Percentiles rank a stretch among this genome's conserved stretches.
These are phyloP conservation scores for Hystrix cristata DNA, from an alignment of 2,113 vertebrate species.

Conservation along the genomic window DNA sequence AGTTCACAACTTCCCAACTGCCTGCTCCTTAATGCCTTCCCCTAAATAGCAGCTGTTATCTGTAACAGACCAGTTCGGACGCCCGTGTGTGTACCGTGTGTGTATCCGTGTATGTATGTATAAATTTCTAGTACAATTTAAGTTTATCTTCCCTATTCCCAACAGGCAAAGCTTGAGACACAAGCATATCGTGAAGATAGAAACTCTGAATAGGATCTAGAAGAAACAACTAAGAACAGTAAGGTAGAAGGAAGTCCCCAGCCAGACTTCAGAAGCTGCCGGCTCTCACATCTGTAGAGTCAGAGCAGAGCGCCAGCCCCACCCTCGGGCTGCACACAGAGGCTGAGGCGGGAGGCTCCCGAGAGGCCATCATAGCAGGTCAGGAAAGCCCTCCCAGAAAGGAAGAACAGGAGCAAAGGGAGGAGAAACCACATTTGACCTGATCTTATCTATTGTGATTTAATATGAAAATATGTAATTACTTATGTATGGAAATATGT, in stretches of 20 bases:
- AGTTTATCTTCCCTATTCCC: conserved; percentile 12
- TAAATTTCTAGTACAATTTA: background rate
- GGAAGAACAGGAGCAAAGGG: background rate
- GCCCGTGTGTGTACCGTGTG: background rate
- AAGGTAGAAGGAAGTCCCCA: background rate
- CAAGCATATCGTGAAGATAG: background rate
- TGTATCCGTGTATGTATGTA: background rate
- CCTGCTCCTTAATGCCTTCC: background rate
- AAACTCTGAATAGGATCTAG: conserved; percentile 2
- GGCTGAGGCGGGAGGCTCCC: background rate
- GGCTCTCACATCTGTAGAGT: background rate
- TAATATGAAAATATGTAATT: background rate
- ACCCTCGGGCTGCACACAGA: fast-evolving
- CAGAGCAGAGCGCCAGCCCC: background rate
- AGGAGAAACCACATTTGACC: background rate
- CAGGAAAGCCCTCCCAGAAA: background rate
- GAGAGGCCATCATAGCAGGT: background rate
- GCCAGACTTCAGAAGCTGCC: background rate
- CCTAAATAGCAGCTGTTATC: background rate
- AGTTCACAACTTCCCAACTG: background rate
- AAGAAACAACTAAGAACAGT: background rate
- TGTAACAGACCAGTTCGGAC: background rate
- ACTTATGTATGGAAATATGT: background rate
- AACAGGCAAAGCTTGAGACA: background rate
- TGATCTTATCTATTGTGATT: background rate